Evolutionary conservation across 2,113 vertebrate species (phyloP).

Genomic region (Neogale vison): DNA sequence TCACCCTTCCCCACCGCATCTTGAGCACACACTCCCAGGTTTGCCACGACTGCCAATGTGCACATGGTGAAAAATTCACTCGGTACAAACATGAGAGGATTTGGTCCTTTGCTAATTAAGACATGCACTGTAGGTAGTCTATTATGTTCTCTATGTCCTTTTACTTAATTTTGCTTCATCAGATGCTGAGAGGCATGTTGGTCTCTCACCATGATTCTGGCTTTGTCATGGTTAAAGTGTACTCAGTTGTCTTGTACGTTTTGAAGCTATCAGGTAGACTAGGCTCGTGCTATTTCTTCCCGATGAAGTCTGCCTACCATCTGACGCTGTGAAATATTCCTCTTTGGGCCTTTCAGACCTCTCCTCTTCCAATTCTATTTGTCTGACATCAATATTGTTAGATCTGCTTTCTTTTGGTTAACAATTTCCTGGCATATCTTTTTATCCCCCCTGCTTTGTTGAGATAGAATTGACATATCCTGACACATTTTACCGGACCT

Average conservation of each 20-base stretch:
- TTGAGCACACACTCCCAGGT: background rate
- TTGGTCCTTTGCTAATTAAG: background rate
- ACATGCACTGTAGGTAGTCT: background rate
- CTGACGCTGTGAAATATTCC: background rate
- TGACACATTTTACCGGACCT: background rate
- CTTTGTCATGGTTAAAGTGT: background rate
- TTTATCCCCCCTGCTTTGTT: background rate
- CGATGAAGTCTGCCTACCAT: background rate
- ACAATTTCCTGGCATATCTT: background rate
- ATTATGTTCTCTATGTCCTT: background rate
- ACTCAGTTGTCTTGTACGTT: background rate
- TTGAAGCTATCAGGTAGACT: background rate
- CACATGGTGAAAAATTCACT: background rate
- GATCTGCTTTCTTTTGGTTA: background rate
- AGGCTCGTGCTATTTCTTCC: background rate
- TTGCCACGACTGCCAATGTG: background rate
- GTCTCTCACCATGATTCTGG: background rate
- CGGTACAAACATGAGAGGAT: background rate
- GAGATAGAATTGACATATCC: background rate
- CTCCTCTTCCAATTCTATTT: background rate
- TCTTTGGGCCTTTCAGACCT: background rate
- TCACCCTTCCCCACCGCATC: too few species aligned
- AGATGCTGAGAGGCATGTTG: background rate
- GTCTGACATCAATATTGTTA: background rate
- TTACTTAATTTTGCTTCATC: background rate